phyloP scores from a whole-genome alignment of 2,113 vertebrate species.

The Chitala chitala region DNA sequence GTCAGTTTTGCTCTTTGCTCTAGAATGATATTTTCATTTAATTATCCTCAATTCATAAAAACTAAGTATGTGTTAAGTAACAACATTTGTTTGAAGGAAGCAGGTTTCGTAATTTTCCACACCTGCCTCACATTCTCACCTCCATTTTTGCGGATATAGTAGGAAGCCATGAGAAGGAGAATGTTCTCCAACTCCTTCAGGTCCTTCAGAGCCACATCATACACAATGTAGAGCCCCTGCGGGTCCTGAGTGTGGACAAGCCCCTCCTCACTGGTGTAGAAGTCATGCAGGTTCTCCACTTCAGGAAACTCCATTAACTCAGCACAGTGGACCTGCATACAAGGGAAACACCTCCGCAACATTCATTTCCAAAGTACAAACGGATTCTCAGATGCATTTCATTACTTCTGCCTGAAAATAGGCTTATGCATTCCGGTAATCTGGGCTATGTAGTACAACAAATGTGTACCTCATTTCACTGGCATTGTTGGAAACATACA shows the following conservation, averaged over 20 bases:
- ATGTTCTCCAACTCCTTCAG: conserved; percentile 55
- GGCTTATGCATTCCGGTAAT: background rate
- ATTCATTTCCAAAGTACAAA: background rate
- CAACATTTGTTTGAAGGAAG: too few species aligned
- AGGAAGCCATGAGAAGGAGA: conserved; percentile 59
- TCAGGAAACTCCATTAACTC: conserved; percentile 67
- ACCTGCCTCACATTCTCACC: conserved; percentile 24
- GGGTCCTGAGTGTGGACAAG: conserved; percentile 62
- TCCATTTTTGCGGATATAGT: conserved; percentile 55
- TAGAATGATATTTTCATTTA: too few species aligned
- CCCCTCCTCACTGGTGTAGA: conserved; percentile 47
- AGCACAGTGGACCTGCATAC: conserved; percentile 50
- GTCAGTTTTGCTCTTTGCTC: too few species aligned
- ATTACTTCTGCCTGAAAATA: background rate
- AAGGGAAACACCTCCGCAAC: background rate
- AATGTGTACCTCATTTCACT: background rate
- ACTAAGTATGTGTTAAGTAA: too few species aligned
- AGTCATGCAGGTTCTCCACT: conserved; percentile 64
- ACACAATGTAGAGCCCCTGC: conserved; percentile 51
- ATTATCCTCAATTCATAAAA: too few species aligned
- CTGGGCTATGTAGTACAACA: background rate
- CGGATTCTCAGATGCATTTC: too few species aligned
- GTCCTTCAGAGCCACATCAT: conserved; percentile 59
- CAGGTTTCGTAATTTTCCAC: too few species aligned
- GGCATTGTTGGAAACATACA: background rate